A percentile compares a stretch with the other conserved stretches of the same genome.
These are phyloP conservation scores for Ploceus nigricollis DNA, from an alignment of 2,113 vertebrate genomes.

Conservation along the genomic window DNA sequence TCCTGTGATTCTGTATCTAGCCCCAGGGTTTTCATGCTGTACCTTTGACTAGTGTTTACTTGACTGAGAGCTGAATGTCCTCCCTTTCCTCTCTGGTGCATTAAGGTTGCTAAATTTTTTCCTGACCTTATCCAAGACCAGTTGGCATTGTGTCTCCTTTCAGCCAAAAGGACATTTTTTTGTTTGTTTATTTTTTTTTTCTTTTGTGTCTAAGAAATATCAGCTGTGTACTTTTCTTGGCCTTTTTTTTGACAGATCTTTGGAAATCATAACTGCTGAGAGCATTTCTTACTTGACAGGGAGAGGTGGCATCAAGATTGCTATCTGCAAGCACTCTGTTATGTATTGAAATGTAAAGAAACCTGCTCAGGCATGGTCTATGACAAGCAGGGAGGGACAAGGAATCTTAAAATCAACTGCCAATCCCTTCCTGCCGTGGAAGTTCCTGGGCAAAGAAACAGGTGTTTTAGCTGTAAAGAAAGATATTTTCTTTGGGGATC, in stretches of 20 bases:
- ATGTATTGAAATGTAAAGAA: background rate
- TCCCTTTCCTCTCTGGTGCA: background rate
- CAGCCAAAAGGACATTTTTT: background rate
- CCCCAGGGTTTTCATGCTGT: background rate
- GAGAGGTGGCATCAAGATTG: background rate
- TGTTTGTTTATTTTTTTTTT: slow-evolving; percentile 14
- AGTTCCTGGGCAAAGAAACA: background rate
- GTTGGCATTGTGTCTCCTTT: background rate
- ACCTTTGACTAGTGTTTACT: background rate
- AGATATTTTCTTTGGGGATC: background rate
- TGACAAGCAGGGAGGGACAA: slow-evolving; percentile 5
- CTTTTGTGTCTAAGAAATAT: background rate
- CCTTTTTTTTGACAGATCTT: background rate
- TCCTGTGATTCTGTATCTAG: background rate
- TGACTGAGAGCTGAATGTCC: background rate
- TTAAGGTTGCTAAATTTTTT: background rate
- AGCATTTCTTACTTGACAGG: background rate
- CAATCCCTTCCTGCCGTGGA: background rate
- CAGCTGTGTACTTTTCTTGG: background rate
- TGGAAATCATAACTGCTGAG: background rate
- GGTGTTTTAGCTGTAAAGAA: background rate
- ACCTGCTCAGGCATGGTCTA: slow-evolving; percentile 3
- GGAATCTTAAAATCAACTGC: slow-evolving; percentile 6
- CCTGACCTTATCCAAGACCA: background rate
- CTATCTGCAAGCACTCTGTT: background rate